Base-by-base conservation (phyloP, 2,888 invertebrate genomes). In the Tetropium fuscum region DNA sequence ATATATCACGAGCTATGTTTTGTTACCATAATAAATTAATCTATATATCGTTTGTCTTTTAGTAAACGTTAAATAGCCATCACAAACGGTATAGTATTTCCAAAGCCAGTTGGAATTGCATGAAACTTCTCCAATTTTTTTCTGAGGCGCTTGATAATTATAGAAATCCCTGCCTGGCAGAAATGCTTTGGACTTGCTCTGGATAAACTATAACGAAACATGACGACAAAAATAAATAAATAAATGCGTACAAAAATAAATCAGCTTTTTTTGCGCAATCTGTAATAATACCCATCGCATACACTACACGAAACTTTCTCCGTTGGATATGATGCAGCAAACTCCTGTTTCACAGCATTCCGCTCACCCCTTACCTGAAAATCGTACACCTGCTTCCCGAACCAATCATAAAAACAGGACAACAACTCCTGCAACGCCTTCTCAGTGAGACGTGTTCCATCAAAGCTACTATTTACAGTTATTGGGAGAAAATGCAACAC, bases 201-300 rank as follows among this genome's bases (percentile, higher is more conserved):
- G n/a, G n/a, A n/a, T n/a, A n/a, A n/a, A n/a, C n/a, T n/a, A n/a
- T n/a, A n/a, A n/a, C n/a, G n/a, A n/a, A n/a, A n/a, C n/a, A n/a
- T n/a, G n/a, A n/a, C n/a, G n/a, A n/a, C n/a, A n/a, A n/a, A n/a
- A n/a, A n/a, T n/a, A n/a, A n/a, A n/a, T n/a, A n/a, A n/a, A n/a
- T n/a, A n/a, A n/a, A n/a, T n/a, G n/a, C n/a, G n/a, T 27, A 2
- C 27, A n/a, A 3, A 2, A 4, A 27, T 15, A 34, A 15, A 13
- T 34, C 13, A 34, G 15, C 13, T 34, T 6, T 7, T 7, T 3
- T 2, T 5, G 15, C 15, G 34, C 11, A 3, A 15, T 34, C 15
- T 34, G 27, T 22, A 71, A 64, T 70, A 72, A 56, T 60, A 59
- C 2, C 74, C 74, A 0, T 55, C 51, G 57, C 72, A 74, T 20